A percentile compares a stretch with the other conserved stretches of the same genome.
These are phyloP conservation scores for Acrobasis consociella DNA, from an alignment of 2,888 invertebrate species.

Conservation along the genomic window DNA sequence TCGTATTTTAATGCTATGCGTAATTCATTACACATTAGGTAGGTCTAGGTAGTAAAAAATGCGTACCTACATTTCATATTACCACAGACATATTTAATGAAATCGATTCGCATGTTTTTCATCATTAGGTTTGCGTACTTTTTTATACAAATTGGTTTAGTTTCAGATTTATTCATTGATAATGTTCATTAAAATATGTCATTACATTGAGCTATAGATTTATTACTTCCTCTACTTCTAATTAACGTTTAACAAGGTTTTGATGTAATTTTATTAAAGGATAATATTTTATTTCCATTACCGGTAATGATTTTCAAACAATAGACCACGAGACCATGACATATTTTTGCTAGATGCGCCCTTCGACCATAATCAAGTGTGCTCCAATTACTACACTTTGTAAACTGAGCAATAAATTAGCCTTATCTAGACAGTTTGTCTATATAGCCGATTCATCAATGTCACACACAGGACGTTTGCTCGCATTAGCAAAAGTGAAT, in stretches of 20 bases:
- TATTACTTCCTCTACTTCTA: too few relatives aligned
- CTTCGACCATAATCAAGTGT: slow-evolving; percentile 48
- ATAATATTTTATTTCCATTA: slow-evolving; percentile 15
- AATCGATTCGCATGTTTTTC: too few relatives aligned
- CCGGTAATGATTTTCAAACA: slow-evolving; percentile 23
- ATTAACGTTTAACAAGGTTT: too few relatives aligned
- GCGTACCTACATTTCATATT: too few relatives aligned
- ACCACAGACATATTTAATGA: too few relatives aligned
- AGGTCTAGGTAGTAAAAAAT: too few relatives aligned
- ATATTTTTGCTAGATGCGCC: slow-evolving; percentile 48
- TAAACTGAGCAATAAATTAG: slow-evolving; percentile 68
- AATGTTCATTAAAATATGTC: too few relatives aligned
- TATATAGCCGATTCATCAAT: slow-evolving; percentile 73
- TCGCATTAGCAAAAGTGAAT: slow-evolving; percentile 63
- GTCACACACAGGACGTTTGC: slow-evolving; percentile 52
- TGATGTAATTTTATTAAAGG: not conserved
- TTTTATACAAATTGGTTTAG: too few relatives aligned
- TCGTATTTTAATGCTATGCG: not conserved
- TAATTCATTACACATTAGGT: too few relatives aligned
- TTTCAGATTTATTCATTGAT: too few relatives aligned
- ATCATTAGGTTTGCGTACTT: too few relatives aligned
- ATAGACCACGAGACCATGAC: slow-evolving; percentile 49
- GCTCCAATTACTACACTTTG: slow-evolving; percentile 60
- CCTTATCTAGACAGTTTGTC: slow-evolving; percentile 75
- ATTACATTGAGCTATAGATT: too few relatives aligned